Evolutionary conservation across 1,140 invertebrate species (phyloP).

Genomic region (Sarcophaga bullata): DNA sequence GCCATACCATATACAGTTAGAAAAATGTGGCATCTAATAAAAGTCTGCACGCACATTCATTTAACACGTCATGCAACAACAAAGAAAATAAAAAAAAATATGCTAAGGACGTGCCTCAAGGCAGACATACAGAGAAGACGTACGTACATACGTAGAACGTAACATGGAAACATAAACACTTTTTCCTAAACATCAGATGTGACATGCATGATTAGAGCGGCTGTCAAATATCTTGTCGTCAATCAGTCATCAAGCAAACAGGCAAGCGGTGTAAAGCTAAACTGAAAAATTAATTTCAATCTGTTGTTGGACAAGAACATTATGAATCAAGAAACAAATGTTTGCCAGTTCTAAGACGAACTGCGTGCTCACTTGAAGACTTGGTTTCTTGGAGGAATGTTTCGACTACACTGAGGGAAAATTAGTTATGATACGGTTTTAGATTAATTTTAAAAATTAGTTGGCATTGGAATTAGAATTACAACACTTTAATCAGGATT

Average conservation of each 20-base stretch:
- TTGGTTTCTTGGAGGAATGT: too few relatives aligned
- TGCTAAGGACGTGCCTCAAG: not conserved
- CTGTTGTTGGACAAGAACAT: too few relatives aligned
- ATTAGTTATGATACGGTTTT: too few relatives aligned
- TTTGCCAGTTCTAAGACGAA: too few relatives aligned
- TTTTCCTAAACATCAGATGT: constrained; percentile 25
- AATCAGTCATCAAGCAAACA: constrained; percentile 35
- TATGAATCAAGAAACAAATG: too few relatives aligned
- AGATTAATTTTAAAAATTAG: too few relatives aligned
- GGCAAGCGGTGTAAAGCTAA: too few relatives aligned
- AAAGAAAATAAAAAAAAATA: not conserved
- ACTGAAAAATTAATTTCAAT: too few relatives aligned
- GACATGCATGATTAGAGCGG: constrained; percentile 41
- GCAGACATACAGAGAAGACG: not conserved
- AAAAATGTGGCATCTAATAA: constrained; percentile 33
- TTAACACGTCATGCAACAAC: not conserved
- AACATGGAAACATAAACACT: not conserved
- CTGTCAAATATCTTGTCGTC: constrained; percentile 42
- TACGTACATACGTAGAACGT: not conserved
- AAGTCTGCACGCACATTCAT: constrained; percentile 32
- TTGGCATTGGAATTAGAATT: too few relatives aligned
- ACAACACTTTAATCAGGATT: too few relatives aligned
- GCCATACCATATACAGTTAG: constrained; percentile 12
- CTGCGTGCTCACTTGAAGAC: too few relatives aligned
- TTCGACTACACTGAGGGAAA: too few relatives aligned